Evolutionary conservation across 1,140 invertebrate genomes (phyloP).

Genomic region (Geopemphigus sp.): DNA sequence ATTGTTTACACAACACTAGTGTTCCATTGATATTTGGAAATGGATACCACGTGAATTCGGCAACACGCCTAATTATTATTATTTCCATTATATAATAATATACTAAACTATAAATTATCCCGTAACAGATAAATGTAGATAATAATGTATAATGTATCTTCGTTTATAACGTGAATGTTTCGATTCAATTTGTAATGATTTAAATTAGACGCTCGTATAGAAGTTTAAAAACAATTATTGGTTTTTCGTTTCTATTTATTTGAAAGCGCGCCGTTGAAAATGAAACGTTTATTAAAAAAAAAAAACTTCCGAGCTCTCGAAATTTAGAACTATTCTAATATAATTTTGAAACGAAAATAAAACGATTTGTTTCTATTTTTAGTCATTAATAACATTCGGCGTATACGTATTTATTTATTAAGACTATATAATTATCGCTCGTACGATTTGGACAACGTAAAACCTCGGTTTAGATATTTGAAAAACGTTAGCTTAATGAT

Average conservation of each 20-base stretch:
- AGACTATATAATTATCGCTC: conserved; percentile 1
- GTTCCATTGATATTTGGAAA: no score
- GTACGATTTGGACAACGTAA: not conserved
- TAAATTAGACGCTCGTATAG: no score
- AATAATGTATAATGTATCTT: not conserved
- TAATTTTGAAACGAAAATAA: no score
- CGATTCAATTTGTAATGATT: not conserved
- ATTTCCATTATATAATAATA: not conserved
- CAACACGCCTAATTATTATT: not conserved
- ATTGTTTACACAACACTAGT: no score
- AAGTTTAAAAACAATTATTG: no score
- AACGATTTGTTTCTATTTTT: no score
- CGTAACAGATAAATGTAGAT: not conserved
- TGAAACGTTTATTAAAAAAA: no score
- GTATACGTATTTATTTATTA: not conserved
- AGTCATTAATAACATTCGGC: not conserved
- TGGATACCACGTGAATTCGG: not conserved
- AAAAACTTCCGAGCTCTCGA: no score
- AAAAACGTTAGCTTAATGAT: not conserved
- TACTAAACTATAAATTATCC: not conserved
- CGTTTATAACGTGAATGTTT: not conserved
- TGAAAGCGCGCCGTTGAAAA: no score
- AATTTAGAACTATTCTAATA: no score
- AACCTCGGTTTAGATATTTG: not conserved
- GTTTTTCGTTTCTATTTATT: no score